Evolutionary conservation across 2,888 invertebrate genomes (phyloP).

Genomic region (Ganaspis brasiliensis): DNA sequence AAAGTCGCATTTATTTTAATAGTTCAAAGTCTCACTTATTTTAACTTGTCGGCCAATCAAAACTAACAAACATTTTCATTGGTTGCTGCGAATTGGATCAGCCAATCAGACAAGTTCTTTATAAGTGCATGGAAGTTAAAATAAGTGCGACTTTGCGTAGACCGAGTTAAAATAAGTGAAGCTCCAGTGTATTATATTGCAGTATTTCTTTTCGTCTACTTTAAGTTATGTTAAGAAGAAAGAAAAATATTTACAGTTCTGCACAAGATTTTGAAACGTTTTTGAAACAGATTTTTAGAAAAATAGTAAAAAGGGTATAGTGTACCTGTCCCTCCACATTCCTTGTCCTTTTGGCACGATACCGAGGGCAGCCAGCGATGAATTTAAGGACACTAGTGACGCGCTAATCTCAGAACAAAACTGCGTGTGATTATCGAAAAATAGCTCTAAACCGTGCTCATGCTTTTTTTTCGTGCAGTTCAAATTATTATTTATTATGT

Average conservation of each 20-base stretch:
- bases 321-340: conserved; percentile 82
- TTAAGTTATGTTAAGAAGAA: background rate
- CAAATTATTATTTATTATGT: conserved; percentile 51
- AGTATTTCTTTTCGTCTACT: no score
- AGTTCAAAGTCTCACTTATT: no score
- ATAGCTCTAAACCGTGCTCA: conserved; percentile 71
- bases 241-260: conserved; percentile 33
- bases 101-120: no score
- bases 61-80: no score
- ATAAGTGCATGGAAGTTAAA: no score
- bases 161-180: no score
- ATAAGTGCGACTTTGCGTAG: no score
- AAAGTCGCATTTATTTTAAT: no score
- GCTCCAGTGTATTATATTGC: no score
- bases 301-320: conserved; percentile 70
- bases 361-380: conserved; percentile 80
- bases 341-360: conserved; percentile 80
- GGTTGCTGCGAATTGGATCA: no score
- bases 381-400: conserved; percentile 79
- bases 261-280: conserved; percentile 2
- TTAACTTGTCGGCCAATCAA: no score
- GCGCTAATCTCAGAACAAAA: conserved; percentile 80
- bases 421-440: conserved; percentile 75
- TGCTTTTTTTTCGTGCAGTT: conserved; percentile 68
- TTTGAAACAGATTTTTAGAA: conserved; percentile 48